Evolutionary conservation across 2,888 invertebrate species (phyloP), one percentile per base, ranked within the genome.

Genomic region (Adela reaumurella): DNA sequence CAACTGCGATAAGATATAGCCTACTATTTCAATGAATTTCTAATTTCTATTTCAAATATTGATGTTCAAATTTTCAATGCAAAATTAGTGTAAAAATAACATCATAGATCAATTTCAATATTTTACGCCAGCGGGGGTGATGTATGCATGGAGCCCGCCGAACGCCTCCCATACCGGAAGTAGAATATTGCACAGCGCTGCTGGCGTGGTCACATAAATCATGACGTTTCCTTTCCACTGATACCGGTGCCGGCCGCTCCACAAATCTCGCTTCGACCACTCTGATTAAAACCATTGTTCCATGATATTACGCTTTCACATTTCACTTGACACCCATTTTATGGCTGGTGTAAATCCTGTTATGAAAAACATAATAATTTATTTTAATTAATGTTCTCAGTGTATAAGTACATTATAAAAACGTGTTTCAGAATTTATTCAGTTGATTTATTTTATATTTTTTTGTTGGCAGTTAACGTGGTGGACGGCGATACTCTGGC

Each of bases 401-500:
- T 46, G 19, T 20, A 24, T 17, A 17, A 17, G 19, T 44, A 10
- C 18, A 44, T 44, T 18, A 11, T 5, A 44, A 18, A 17, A 11
- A 16, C 11, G 17, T 44, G 17, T 18, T 19, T 44, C 44, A 19
- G 8, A 17, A 17, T 17, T 18, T 44, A 44, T 3, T 17, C 18
- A 44, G 6, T 17, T 24, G 24, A 24, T 24, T 24, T 24, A 24
- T 24, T n/a, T n/a, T n/a, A n/a, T n/a, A n/a, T 24, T 6, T 6
- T 24, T 57, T 62, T 60, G 58, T 56, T 82, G 80, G 16, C 81
- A 94, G 94, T 93, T 53, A 92, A 90, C 68, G 90, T 92, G 50
- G 92, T 94, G 46, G 92, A 94, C 61, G 94, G 94, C 2, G 94
- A 94, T 67, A 83, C 90, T 56, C 81, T 95, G 59, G 89, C 90